These are phyloP conservation scores for Ophion ventricosus DNA, from an alignment of 2,888 invertebrate species.

Conservation along the genomic window DNA sequence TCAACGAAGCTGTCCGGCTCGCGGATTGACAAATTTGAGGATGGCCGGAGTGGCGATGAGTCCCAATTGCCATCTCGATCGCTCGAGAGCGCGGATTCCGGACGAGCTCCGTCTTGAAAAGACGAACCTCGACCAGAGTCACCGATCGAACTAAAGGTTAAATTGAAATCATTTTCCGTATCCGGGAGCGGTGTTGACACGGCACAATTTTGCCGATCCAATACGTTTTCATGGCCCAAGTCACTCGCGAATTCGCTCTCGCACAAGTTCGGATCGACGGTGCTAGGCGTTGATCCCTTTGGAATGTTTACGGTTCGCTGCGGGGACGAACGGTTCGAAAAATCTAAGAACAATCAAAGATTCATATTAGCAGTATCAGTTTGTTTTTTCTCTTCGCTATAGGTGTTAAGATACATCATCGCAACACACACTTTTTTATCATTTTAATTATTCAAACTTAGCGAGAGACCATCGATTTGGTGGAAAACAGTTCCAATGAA, in stretches of 20 bases:
- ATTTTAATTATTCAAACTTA: not conserved
- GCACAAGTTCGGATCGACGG: not conserved
- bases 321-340: not conserved
- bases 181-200: slow-evolving; percentile 32
- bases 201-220: slow-evolving; percentile 10
- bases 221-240: not conserved
- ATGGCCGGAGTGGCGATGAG: slow-evolving; percentile 13
- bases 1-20: slow-evolving; percentile 26
- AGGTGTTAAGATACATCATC: not conserved
- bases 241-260: slow-evolving; percentile 6
- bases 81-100: slow-evolving; percentile 52
- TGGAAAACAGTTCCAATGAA: not conserved
- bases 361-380: not conserved
- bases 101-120: slow-evolving; percentile 13
- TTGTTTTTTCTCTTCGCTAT: not conserved
- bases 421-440: not conserved
- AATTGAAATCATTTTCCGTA: slow-evolving; percentile 46
- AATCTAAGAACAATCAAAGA: slow-evolving; percentile 30
- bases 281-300: not conserved
- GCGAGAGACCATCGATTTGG: not conserved
- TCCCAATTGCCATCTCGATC: slow-evolving; percentile 40
- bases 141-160: slow-evolving; percentile 49
- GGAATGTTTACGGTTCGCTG: not conserved
- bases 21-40: slow-evolving; percentile 46
- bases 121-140: slow-evolving; percentile 60